Evolutionary conservation across 2,888 invertebrate genomes (phyloP).

Genomic region (Phragmatobia fuliginosa): DNA sequence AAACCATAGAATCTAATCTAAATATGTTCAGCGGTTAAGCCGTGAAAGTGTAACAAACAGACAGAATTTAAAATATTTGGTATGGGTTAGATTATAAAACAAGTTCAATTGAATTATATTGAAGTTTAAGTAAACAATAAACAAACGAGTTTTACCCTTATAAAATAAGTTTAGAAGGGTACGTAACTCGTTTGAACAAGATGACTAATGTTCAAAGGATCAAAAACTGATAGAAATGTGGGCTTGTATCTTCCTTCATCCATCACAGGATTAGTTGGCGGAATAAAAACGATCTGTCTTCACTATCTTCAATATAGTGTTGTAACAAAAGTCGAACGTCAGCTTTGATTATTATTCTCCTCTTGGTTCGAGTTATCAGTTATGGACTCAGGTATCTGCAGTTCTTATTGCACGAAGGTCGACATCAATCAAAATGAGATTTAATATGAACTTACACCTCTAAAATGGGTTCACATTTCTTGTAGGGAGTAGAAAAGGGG

Average conservation of each 20-base stretch:
- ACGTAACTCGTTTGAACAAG: no score
- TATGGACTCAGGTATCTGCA: not conserved
- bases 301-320: not conserved
- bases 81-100: no score
- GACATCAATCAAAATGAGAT: not conserved
- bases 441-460: not conserved
- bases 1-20: no score
- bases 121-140: not conserved
- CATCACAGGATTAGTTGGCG: not conserved
- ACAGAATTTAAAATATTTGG: no score
- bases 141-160: not conserved
- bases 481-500: not conserved
- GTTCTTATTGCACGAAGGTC: not conserved
- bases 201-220: not conserved
- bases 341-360: no score
- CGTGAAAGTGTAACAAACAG: no score
- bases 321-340: not conserved
- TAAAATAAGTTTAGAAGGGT: no score
- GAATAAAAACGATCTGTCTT: slow-evolving; percentile 7
- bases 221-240: not conserved
- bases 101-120: no score
- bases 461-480: not conserved
- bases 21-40: no score
- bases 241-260: slow-evolving; percentile 2
- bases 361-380: not conserved